Percentiles rank a stretch among this genome's conserved stretches.
Conservation (phyloP, 2,797 vertebrate genomes). For the Tarsius wallacei region DNA sequence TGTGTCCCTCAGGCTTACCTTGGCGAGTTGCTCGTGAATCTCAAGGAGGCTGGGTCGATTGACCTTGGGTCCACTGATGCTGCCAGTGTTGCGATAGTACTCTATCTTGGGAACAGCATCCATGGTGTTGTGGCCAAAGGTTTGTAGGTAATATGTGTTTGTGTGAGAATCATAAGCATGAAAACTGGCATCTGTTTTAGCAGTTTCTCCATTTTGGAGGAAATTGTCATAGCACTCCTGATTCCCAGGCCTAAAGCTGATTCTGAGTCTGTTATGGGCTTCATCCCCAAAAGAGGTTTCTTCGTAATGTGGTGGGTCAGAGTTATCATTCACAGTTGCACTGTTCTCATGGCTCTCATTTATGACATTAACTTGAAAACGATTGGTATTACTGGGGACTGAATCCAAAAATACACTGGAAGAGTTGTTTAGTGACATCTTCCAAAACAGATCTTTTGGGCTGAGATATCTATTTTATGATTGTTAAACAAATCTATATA, state of each 20-base stretch:
- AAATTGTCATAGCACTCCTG: conserved; percentile 91
- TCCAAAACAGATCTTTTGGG: conserved; percentile 63
- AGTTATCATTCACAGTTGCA: conserved; percentile 87
- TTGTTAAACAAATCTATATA: conserved; percentile 55
- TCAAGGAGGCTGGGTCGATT: conserved; percentile 96
- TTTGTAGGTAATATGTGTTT: conserved; percentile 93
- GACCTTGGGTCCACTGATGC: conserved; percentile 95
- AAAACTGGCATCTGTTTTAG: conserved; percentile 91
- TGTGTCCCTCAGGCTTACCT: conserved; percentile 92
- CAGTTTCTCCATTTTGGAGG: conserved; percentile 90
- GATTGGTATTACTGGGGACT: conserved; percentile 83
- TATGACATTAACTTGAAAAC: conserved; percentile 92
- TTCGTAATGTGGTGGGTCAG: conserved; percentile 94
- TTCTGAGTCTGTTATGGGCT: conserved; percentile 88
- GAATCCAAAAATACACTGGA: conserved; percentile 90
- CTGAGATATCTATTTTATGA: conserved; percentile 3
- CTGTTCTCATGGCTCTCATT: conserved; percentile 89
- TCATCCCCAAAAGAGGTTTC: conserved; percentile 93
- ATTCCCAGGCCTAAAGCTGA: conserved; percentile 92
- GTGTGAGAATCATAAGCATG: conserved; percentile 92
- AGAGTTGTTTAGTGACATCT: conserved; percentile 92
- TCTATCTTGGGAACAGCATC: conserved; percentile 97
- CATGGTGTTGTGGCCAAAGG: conserved; percentile 97
- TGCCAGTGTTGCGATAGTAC: conserved; percentile 98
- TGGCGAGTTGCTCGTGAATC: conserved; percentile 97